Conservation (phyloP, 2,797 vertebrate genomes). For the Phataginus tetradactyla region DNA sequence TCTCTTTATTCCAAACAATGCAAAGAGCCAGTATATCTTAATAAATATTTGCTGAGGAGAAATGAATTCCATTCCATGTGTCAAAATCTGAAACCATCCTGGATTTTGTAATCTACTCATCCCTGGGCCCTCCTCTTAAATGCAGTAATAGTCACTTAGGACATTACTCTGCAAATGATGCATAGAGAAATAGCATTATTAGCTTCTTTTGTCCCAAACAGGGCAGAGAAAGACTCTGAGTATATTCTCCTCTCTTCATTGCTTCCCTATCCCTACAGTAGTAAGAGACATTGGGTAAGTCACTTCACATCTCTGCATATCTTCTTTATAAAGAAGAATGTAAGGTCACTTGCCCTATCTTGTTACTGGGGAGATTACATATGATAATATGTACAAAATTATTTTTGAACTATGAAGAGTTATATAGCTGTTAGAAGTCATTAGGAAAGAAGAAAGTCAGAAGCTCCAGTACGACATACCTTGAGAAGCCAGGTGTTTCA, state of each 20-base stretch:
- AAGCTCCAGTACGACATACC: not conserved
- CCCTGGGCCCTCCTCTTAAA: not conserved
- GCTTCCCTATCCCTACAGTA: not conserved
- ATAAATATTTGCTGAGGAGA: not conserved
- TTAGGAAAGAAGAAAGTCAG: not conserved
- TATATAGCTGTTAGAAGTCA: not conserved
- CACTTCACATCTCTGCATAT: not conserved
- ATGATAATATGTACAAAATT: not conserved
- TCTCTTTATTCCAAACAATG: not conserved
- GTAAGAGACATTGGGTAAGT: not conserved
- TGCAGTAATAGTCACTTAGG: not conserved
- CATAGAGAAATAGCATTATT: not conserved
- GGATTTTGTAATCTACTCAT: not conserved
- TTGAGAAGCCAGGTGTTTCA: slow-evolving; percentile 22
- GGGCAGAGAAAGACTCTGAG: not conserved
- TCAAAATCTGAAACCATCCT: not conserved
- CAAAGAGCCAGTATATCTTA: not conserved
- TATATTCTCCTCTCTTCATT: not conserved
- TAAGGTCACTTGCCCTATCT: not conserved
- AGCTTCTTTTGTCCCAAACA: not conserved
- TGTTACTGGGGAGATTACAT: not conserved
- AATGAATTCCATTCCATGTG: not conserved
- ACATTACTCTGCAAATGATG: not conserved
- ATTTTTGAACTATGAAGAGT: not conserved
- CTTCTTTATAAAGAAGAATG: not conserved